A percentile compares a stretch with the other conserved stretches of the same genome.
These are phyloP conservation scores for Pseudomyrmex sp. DNA, from an alignment of 1,140 invertebrate species.

Conservation along the genomic window DNA sequence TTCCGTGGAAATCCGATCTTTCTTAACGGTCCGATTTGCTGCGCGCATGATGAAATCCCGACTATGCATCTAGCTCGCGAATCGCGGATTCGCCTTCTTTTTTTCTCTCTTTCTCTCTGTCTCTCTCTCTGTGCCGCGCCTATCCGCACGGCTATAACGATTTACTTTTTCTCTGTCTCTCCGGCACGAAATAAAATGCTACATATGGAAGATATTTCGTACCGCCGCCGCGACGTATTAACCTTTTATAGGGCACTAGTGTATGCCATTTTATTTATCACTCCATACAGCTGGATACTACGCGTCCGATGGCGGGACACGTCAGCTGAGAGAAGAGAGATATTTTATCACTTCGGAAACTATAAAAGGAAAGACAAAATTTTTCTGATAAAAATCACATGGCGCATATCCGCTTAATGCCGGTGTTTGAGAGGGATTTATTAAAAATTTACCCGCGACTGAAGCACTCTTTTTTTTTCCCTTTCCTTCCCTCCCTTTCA, in stretches of 20 bases:
- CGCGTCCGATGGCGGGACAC: slow-evolving; percentile 25
- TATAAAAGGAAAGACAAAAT: neutral
- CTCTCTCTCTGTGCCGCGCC: too few relatives aligned
- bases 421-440: neutral
- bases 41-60: neutral
- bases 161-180: neutral
- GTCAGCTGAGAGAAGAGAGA: slow-evolving; percentile 38
- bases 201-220: slow-evolving; percentile 22
- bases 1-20: slow-evolving; percentile 36
- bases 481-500: too few relatives aligned
- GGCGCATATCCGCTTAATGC: neutral
- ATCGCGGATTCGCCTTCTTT: neutral
- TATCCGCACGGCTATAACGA: slow-evolving; percentile 9
- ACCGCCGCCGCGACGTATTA: slow-evolving; percentile 24
- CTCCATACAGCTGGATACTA: slow-evolving; percentile 25
- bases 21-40: slow-evolving; percentile 40
- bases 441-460: slow-evolving; percentile 9
- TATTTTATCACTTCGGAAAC: slow-evolving; percentile 33
- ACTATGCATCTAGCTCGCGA: neutral
- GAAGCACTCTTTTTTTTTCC: neutral
- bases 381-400: slow-evolving; percentile 15
- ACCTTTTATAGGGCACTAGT: slow-evolving; percentile 45
- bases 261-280: slow-evolving; percentile 52
- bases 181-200: too few relatives aligned
- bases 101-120: neutral